Conservation (phyloP, 2,797 vertebrate genomes). For the Lacerta agilis region DNA sequence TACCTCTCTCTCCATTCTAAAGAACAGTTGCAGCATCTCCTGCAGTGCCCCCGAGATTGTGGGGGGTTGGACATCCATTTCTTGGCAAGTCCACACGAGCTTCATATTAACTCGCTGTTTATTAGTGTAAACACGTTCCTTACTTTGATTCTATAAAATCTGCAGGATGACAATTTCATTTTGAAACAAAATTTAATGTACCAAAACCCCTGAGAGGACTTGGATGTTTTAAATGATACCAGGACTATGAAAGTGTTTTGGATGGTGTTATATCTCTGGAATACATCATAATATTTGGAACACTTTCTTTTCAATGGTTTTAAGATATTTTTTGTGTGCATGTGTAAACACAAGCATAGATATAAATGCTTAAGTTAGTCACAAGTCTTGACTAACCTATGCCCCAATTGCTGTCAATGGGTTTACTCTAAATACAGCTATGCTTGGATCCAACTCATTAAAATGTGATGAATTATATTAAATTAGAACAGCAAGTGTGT, state of each 20-base stretch:
- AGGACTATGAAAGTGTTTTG: conserved; percentile 42
- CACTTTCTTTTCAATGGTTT: conserved; percentile 56
- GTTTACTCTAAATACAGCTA: background rate
- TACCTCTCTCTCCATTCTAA: too few relatives aligned
- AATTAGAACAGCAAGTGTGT: conserved; percentile 34
- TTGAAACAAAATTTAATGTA: conserved; percentile 48
- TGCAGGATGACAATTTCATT: conserved; percentile 44
- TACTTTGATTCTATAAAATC: conserved; percentile 48
- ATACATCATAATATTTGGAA: conserved; percentile 51
- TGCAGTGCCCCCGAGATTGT: too few relatives aligned
- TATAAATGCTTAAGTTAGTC: background rate
- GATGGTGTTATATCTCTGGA: conserved; percentile 51
- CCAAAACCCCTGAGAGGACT: conserved; percentile 54
- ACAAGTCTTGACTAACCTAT: background rate
- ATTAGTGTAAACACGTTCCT: conserved; percentile 36
- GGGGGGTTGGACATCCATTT: background rate
- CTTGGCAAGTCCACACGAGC: background rate
- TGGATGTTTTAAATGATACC: conserved; percentile 56
- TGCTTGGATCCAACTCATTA: background rate
- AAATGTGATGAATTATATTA: background rate
- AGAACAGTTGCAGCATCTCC: too few relatives aligned
- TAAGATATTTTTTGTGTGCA: conserved; percentile 41
- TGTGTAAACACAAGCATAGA: background rate
- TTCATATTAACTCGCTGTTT: conserved; percentile 3
- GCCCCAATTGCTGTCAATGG: background rate